phyloP scores from a whole-genome alignment of 2,113 vertebrate genomes.

The Nothobranchius furzeri region DNA sequence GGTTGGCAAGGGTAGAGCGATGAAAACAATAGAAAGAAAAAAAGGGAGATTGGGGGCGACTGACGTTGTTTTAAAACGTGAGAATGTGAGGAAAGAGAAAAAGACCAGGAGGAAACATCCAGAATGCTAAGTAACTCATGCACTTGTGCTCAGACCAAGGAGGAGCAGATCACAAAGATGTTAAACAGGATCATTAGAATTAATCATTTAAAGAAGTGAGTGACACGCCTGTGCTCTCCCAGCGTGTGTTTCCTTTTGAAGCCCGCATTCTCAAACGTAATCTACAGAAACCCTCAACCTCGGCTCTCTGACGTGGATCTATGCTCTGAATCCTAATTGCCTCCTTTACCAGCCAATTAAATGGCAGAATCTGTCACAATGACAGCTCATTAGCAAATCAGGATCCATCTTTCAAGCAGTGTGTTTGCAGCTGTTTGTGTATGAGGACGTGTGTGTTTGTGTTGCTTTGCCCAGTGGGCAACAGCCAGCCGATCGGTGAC shows the following conservation, averaged over 20 bases:
- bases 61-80: slow-evolving; percentile 2
- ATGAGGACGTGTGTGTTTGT: slow-evolving; percentile 10
- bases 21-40: not conserved
- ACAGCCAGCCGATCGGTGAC: slow-evolving; percentile 23
- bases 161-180: slow-evolving; percentile 41
- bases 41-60: not conserved
- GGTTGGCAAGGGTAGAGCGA: not conserved
- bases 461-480: slow-evolving; percentile 25
- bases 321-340: slow-evolving; percentile 52
- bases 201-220: slow-evolving; percentile 46
- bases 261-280: slow-evolving; percentile 28
- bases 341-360: slow-evolving; percentile 65
- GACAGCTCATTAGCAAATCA: slow-evolving; percentile 66
- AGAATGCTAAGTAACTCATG: slow-evolving; percentile 2
- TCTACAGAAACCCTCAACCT: slow-evolving; percentile 31
- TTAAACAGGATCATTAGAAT: slow-evolving; percentile 46
- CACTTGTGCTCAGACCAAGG: not conserved
- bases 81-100: not conserved
- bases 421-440: slow-evolving; percentile 10
- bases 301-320: slow-evolving; percentile 35
- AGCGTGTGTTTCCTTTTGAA: slow-evolving; percentile 43
- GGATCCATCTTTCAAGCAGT: slow-evolving; percentile 40
- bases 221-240: slow-evolving; percentile 25
- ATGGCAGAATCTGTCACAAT: slow-evolving; percentile 64
- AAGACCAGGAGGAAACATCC: not conserved